phyloP scores from a whole-genome alignment of 1,140 invertebrate genomes.

The Mycetomoellerius zeteki region DNA sequence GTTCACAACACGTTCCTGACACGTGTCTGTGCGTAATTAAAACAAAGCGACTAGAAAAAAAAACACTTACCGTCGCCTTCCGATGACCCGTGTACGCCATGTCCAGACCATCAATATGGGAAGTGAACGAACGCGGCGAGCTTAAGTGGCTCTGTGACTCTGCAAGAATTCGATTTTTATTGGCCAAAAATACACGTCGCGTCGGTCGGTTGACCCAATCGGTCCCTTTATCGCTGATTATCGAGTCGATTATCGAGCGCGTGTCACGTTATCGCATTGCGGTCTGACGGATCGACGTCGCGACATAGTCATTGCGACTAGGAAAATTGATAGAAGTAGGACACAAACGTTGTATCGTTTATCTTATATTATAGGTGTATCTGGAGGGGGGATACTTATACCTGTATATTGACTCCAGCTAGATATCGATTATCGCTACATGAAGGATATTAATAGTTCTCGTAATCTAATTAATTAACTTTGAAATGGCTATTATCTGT shows the following conservation, averaged over 20 bases:
- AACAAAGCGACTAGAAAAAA: constrained; percentile 61
- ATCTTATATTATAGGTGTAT: neutral
- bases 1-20: constrained; percentile 79
- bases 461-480: constrained; percentile 37
- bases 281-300: neutral
- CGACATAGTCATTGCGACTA: neutral
- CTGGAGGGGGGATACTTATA: neutral
- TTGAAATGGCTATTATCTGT: neutral
- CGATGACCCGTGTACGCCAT: constrained; percentile 1
- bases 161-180: constrained; percentile 82
- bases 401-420: neutral
- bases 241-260: constrained; percentile 55
- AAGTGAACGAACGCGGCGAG: neutral
- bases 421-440: constrained; percentile 19
- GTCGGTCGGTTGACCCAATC: neutral
- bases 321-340: constrained; percentile 6
- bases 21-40: constrained; percentile 77
- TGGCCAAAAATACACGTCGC: constrained; percentile 58
- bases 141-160: constrained; percentile 82
- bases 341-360: neutral
- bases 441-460: constrained; percentile 10
- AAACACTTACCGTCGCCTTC: constrained; percentile 44
- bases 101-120: neutral
- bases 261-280: neutral
- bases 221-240: constrained; percentile 54